A percentile compares a stretch with the other conserved stretches of the same genome.
Conservation (phyloP, 2,797 vertebrate genomes). For the Podarcis lilfordi region DNA sequence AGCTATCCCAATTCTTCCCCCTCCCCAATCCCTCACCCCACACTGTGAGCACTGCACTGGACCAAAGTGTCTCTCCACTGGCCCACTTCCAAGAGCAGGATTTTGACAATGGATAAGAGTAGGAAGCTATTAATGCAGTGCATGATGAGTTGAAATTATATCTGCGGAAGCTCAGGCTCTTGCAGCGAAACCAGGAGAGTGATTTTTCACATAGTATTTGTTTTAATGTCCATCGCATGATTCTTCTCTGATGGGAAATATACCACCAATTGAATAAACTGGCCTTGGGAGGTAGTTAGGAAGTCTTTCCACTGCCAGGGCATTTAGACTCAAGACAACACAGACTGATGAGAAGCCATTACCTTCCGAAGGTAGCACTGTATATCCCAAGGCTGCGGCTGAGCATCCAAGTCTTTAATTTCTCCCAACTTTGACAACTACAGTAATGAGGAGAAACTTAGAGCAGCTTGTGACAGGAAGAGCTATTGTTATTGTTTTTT, state of each 20-base stretch:
- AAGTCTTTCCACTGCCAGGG: constrained; percentile 22
- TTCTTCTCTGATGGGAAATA: constrained; percentile 47
- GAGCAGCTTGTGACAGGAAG: neutral
- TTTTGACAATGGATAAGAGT: constrained; percentile 8
- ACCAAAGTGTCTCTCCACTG: constrained; percentile 15
- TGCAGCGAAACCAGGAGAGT: constrained; percentile 20
- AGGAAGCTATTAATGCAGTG: constrained; percentile 4
- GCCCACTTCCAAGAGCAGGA: neutral
- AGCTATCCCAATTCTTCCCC: neutral
- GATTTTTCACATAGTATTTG: constrained; percentile 14
- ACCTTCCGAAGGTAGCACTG: constrained; percentile 15
- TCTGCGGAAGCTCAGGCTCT: neutral
- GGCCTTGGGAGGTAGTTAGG: constrained; percentile 16
- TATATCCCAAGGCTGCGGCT: constrained; percentile 49
- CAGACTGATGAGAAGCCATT: constrained; percentile 40
- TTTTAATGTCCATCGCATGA: neutral
- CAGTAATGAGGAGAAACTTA: constrained; percentile 34
- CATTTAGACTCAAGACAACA: constrained; percentile 40
- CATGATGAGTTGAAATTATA: constrained; percentile 21
- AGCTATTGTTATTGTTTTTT: neutral
- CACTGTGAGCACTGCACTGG: neutral
- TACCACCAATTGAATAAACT: constrained; percentile 36
- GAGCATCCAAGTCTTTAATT: constrained; percentile 41
- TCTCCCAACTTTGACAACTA: constrained; percentile 36
- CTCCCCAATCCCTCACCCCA: neutral